Evolutionary conservation across 2,113 vertebrate genomes (phyloP).

Genomic region (Coturnix japonica): DNA sequence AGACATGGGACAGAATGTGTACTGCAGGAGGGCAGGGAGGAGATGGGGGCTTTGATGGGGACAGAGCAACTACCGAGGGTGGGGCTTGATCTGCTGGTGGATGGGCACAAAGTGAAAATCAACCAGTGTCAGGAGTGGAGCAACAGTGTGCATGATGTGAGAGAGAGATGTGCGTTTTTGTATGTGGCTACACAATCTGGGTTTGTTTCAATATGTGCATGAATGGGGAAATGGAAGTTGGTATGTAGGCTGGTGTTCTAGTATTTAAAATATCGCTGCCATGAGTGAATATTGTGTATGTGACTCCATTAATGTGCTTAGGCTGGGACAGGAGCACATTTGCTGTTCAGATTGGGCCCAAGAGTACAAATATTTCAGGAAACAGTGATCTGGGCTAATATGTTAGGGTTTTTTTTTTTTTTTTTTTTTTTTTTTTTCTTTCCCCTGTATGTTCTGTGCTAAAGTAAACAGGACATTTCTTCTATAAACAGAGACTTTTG

Average conservation of each 20-base stretch:
- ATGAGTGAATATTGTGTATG: not conserved
- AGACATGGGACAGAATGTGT: not conserved
- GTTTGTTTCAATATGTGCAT: not conserved
- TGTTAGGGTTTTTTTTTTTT: too few species aligned
- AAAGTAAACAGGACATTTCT: slow-evolving; percentile 11
- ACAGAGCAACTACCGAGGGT: not conserved
- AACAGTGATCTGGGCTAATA: not conserved
- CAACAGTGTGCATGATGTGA: not conserved
- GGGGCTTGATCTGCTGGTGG: not conserved
- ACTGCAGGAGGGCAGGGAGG: not conserved
- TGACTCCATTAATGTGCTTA: not conserved
- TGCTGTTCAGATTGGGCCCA: not conserved
- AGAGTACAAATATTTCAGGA: not conserved
- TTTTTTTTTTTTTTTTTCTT: too few species aligned
- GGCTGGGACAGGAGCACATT: not conserved
- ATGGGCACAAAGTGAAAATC: not conserved
- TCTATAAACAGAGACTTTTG: not conserved
- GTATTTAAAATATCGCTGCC: not conserved
- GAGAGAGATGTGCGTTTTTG: not conserved
- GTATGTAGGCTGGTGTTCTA: not conserved
- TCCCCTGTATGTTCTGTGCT: not conserved
- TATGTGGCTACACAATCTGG: not conserved
- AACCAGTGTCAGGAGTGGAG: not conserved
- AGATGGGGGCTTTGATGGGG: not conserved
- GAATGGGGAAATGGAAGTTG: not conserved